A percentile compares a stretch with the other conserved stretches of the same genome.
These are phyloP conservation scores for Rhingia campestris DNA, from an alignment of 2,888 invertebrate genomes.

Conservation along the genomic window DNA sequence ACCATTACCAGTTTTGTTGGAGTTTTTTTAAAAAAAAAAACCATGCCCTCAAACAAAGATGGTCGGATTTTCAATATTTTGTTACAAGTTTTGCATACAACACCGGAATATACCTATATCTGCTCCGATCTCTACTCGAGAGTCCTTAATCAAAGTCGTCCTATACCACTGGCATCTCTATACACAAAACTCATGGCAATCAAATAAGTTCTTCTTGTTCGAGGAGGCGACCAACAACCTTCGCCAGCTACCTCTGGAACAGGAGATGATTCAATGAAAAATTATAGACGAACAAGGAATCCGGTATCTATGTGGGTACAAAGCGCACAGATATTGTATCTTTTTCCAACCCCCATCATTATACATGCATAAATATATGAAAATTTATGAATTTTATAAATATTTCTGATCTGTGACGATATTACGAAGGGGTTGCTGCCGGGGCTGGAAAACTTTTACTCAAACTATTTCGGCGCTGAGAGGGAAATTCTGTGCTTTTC, in stretches of 20 bases:
- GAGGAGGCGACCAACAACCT: conserved; percentile 52
- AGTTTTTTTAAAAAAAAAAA: not conserved
- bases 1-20: not conserved
- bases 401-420: conserved; percentile 71
- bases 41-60: conserved; percentile 4
- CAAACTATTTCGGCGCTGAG: conserved; percentile 63
- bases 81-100: conserved; percentile 19
- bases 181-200: conserved; percentile 42
- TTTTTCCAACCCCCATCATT: conserved; percentile 20
- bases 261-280: conserved; percentile 64
- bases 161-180: not conserved
- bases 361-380: conserved; percentile 48
- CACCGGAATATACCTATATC: not conserved
- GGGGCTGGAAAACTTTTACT: conserved; percentile 59
- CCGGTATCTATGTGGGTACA: conserved; percentile 10
- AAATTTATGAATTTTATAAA: conserved; percentile 73
- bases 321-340: conserved; percentile 22
- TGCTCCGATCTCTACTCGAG: not conserved
- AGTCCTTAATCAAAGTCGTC: conserved; percentile 46
- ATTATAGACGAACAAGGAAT: conserved; percentile 39
- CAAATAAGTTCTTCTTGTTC: conserved; percentile 62
- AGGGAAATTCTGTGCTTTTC: conserved; percentile 40
- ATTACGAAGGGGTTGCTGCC: conserved; percentile 32
- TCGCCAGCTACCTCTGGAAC: conserved; percentile 22
- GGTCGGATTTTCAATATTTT: conserved; percentile 30